Base-by-base conservation (phyloP, 2,888 invertebrate species). In the Habrosyne pyritoides region DNA sequence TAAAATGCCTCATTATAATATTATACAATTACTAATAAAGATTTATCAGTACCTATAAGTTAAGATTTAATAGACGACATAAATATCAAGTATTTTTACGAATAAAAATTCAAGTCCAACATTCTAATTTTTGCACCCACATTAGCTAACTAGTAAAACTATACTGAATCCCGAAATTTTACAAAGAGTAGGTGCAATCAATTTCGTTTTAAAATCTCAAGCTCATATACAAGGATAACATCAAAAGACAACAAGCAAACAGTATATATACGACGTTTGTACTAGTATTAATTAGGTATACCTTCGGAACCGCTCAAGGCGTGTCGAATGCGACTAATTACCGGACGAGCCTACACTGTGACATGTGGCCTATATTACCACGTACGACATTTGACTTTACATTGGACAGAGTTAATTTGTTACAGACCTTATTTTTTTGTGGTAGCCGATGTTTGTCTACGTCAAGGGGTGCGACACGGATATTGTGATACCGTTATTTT, bases 321-420 rank as follows among this genome's bases (percentile, higher is more conserved):
- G 79, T 86, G 62, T 74, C 91, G 74, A 91, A 92, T 90, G 60
- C 59, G 63, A 79, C 79, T 92, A 90, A 92, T 92, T 90, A 87
- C 84, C 68, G 77, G 69, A 66, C 73, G 73, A 69, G 67, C 73
- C 73, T 67, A 69, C 72, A 73, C 75, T 74, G 81, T 79, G 88
- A 87, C 91, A 89, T 89, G 86, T 90, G 89, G 87, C 81, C 73
- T 64, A 67, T 70, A 75, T 77, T 71, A 76, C 68, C 65, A 60
- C 64, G 67, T 64, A 69, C 69, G 64, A 71, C 73, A 66, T 71
- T 61, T 67, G 63, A 61, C 58, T 61, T 67, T 64, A 69, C 63
- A 68, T 63, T 64, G 67, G 69, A 67, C 68, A 60, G 67, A 59
- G 64, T 64, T 64, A 55, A 64, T 69, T 55, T 67, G 50, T 28